phyloP scores from a whole-genome alignment of 2,113 vertebrate genomes.

The Oryzias woworae region DNA sequence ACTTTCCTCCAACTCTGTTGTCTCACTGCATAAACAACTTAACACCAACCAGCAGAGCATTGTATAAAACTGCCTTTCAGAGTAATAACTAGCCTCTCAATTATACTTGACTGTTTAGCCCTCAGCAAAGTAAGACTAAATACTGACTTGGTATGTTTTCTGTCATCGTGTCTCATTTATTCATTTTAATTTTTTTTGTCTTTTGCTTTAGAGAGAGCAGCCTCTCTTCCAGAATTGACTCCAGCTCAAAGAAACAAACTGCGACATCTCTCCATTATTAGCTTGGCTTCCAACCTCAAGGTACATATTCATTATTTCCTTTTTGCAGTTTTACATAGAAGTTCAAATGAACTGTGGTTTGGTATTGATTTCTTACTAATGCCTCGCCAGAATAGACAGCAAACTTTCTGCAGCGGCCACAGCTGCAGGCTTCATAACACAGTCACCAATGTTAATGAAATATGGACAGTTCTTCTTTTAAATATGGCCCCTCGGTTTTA shows the following conservation, averaged over 20 bases:
- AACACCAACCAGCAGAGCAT: constrained; percentile 28
- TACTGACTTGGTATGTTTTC: constrained; percentile 15
- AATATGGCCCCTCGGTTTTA: constrained; percentile 24
- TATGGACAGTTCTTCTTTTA: constrained; percentile 26
- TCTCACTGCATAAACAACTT: constrained; percentile 46
- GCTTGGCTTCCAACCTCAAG: constrained; percentile 95
- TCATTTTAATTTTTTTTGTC: constrained; percentile 5
- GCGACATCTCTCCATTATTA: constrained; percentile 93
- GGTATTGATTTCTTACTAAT: not conserved
- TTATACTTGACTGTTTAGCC: constrained; percentile 22
- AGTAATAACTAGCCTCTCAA: constrained; percentile 19
- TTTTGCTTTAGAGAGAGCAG: constrained; percentile 73
- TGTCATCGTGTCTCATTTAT: not conserved
- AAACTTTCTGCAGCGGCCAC: constrained; percentile 9
- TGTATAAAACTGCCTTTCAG: constrained; percentile 24
- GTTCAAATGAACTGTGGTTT: constrained; percentile 2
- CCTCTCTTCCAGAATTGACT: constrained; percentile 89
- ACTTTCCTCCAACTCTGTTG: constrained; percentile 27
- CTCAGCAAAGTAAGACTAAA: constrained; percentile 5
- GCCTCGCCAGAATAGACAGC: constrained; percentile 1
- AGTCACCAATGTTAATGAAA: constrained; percentile 21
- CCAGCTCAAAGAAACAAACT: constrained; percentile 96
- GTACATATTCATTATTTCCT: constrained; percentile 63
- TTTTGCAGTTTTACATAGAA: constrained; percentile 6
- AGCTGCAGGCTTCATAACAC: constrained; percentile 18